These are phyloP conservation scores for Chironomus tentans DNA, from an alignment of 2,888 invertebrate genomes.

Conservation along the genomic window DNA sequence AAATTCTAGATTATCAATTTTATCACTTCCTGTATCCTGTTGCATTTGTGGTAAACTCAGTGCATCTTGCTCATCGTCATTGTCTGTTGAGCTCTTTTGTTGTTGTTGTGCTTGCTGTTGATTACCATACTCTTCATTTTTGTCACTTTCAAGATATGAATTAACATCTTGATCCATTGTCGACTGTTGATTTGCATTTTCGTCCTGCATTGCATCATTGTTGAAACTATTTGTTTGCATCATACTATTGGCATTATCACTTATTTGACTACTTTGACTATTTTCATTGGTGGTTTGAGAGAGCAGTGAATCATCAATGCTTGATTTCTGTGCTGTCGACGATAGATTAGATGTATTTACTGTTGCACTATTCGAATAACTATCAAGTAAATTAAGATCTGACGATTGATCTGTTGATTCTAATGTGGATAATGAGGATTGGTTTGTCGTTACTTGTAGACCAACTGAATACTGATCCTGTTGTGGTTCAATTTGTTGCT, in stretches of 20 bases:
- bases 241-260: constrained; percentile 10
- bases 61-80: constrained; percentile 34
- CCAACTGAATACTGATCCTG: background rate
- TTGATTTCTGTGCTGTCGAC: constrained; percentile 10
- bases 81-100: constrained; percentile 34
- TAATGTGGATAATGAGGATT: constrained; percentile 11
- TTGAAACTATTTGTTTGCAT: constrained; percentile 14
- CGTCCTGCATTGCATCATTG: constrained; percentile 8
- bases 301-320: constrained; percentile 21
- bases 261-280: constrained; percentile 26
- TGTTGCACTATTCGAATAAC: constrained; percentile 24
- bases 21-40: constrained; percentile 9
- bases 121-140: constrained; percentile 36
- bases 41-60: background rate
- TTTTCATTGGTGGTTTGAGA: constrained; percentile 26
- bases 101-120: constrained; percentile 32
- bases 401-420: constrained; percentile 23
- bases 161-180: constrained; percentile 28
- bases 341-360: constrained; percentile 19
- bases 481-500: background rate
- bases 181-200: constrained; percentile 24
- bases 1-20: constrained; percentile 11
- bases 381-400: constrained; percentile 23
- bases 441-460: background rate
- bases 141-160: constrained; percentile 35